A percentile compares a stretch with the other conserved stretches of the same genome.
phyloP scores from a whole-genome alignment of 2,888 invertebrate species.

The Leptogaster cylindrica region DNA sequence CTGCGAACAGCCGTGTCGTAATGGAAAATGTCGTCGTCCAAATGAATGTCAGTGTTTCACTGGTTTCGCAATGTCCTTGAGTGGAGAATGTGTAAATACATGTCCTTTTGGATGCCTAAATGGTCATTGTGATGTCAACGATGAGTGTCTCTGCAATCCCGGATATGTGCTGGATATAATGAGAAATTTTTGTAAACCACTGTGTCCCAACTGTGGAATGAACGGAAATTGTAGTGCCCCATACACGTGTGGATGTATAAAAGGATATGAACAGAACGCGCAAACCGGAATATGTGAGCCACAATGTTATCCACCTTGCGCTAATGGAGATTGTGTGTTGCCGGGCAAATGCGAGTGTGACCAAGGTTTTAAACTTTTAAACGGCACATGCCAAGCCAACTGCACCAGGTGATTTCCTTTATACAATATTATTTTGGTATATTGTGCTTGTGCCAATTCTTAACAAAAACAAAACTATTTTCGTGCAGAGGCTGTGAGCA shows the following conservation, averaged over 20 bases:
- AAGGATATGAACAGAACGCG: slow-evolving; percentile 54
- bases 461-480: no score
- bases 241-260: slow-evolving; percentile 58
- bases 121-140: slow-evolving; percentile 67
- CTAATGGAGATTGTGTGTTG: slow-evolving; percentile 60
- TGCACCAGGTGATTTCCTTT: slow-evolving; percentile 14
- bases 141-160: slow-evolving; percentile 70
- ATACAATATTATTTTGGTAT: not conserved
- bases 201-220: slow-evolving; percentile 62
- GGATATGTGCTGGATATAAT: slow-evolving; percentile 66
- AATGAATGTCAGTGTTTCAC: slow-evolving; percentile 60
- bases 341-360: slow-evolving; percentile 54
- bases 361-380: slow-evolving; percentile 39
- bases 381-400: slow-evolving; percentile 41
- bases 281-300: slow-evolving; percentile 56
- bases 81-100: slow-evolving; percentile 57
- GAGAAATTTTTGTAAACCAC: slow-evolving; percentile 66
- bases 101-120: slow-evolving; percentile 66
- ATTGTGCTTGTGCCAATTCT: not conserved
- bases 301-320: slow-evolving; percentile 57
- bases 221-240: slow-evolving; percentile 58
- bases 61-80: slow-evolving; percentile 56
- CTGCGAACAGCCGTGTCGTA: slow-evolving; percentile 55
- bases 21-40: slow-evolving; percentile 60
- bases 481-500: not conserved